Percentiles rank a stretch among this genome's conserved stretches.
phyloP scores from a whole-genome alignment of 1,140 invertebrate species.

The Drosophila pseudoananassae region DNA sequence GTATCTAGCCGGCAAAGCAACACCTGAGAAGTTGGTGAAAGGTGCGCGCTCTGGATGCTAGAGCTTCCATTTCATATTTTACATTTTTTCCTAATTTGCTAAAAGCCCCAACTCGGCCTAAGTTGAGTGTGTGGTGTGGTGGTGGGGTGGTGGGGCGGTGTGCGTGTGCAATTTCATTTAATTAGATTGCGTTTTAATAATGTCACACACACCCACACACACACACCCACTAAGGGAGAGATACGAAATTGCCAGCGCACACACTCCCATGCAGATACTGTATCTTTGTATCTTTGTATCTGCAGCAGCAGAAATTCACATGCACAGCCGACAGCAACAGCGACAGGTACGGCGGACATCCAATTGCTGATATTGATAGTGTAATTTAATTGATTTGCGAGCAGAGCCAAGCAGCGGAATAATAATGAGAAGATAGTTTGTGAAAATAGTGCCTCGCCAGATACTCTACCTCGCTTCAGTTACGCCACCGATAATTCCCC shows the following conservation, averaged over 20 bases:
- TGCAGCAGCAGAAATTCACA: neutral
- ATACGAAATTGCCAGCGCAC: slow-evolving; percentile 27
- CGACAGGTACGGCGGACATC: slow-evolving; percentile 7
- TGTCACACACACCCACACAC: slow-evolving; percentile 45
- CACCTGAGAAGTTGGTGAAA: slow-evolving; percentile 61
- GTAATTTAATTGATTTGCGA: slow-evolving; percentile 80
- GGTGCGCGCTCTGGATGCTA: slow-evolving; percentile 64
- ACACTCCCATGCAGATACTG: slow-evolving; percentile 1
- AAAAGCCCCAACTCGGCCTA: slow-evolving; percentile 49
- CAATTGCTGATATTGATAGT: slow-evolving; percentile 62
- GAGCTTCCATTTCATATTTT: slow-evolving; percentile 74
- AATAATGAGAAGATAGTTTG: too few relatives aligned
- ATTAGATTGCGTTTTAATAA: slow-evolving; percentile 81
- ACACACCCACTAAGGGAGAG: slow-evolving; percentile 16
- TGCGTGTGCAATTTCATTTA: slow-evolving; percentile 76
- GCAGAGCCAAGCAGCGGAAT: slow-evolving; percentile 42
- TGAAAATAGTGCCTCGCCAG: neutral
- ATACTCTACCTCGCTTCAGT: neutral
- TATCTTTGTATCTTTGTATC: slow-evolving; percentile 5
- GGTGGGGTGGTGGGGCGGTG: slow-evolving; percentile 1
- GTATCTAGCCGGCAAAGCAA: neutral
- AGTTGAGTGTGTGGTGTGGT: neutral
- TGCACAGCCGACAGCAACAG: too few relatives aligned
- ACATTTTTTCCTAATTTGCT: slow-evolving; percentile 78
- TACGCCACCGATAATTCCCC: neutral